phyloP scores from a whole-genome alignment of 1,140 invertebrate genomes.

The Cotesia chilonis region DNA sequence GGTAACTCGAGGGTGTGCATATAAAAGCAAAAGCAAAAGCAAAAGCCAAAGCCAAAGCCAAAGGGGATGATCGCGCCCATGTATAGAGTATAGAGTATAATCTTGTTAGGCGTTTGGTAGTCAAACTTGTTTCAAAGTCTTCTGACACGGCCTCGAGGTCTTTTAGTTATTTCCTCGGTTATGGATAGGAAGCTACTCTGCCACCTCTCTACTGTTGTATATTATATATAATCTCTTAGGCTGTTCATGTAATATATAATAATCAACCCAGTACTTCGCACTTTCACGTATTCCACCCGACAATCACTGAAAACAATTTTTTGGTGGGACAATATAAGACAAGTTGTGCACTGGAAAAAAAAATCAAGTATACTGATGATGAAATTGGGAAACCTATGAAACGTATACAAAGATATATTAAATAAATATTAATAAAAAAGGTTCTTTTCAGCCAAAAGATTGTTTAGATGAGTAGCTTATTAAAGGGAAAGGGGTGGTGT shows the following conservation, averaged over 20 bases:
- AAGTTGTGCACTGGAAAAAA: too few species aligned
- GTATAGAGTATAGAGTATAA: slow-evolving; percentile 40
- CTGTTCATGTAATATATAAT: neutral
- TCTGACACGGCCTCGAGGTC: neutral
- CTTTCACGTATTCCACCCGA: neutral
- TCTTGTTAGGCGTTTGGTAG: slow-evolving; percentile 38
- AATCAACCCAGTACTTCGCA: neutral
- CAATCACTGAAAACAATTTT: neutral
- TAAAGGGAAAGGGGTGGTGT: neutral
- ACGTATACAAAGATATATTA: too few species aligned
- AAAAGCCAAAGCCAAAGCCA: neutral
- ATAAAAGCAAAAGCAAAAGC: neutral
- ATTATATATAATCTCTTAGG: slow-evolving; percentile 2
- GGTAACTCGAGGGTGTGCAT: neutral
- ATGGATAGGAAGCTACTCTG: slow-evolving; percentile 7
- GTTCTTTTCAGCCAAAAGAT: too few species aligned
- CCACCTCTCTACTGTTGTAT: neutral
- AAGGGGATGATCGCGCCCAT: slow-evolving; percentile 34
- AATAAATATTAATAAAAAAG: too few species aligned
- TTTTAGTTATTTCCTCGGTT: neutral
- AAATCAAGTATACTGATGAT: too few species aligned
- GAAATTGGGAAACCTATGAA: too few species aligned
- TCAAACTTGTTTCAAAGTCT: slow-evolving; percentile 36
- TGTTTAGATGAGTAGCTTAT: slow-evolving; percentile 23
- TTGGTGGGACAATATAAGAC: neutral